Conservation (phyloP, 2,113 vertebrate genomes). For the Silurus meridionalis region DNA sequence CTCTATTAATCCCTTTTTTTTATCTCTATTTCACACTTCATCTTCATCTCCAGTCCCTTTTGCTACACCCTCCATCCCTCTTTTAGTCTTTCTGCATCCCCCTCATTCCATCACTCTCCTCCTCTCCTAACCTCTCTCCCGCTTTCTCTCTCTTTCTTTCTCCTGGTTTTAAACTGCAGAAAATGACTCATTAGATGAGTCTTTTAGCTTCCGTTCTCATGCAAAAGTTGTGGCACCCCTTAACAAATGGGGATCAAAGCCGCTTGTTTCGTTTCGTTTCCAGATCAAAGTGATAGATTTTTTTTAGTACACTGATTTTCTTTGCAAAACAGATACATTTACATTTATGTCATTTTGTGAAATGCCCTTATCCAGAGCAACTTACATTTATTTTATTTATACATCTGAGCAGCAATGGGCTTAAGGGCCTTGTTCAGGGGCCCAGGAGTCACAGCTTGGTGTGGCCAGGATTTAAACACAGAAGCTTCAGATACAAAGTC, state of each 20-base stretch:
- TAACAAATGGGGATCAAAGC: background rate
- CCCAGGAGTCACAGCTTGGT: no score
- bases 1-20: no score
- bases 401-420: no score
- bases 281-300: background rate
- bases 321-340: background rate
- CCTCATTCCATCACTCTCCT: background rate
- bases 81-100: background rate
- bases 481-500: no score
- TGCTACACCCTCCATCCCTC: background rate
- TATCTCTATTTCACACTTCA: no score
- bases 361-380: no score
- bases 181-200: conserved; percentile 1
- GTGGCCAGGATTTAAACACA: no score
- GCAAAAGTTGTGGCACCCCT: background rate
- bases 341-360: no score
- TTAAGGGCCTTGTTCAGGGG: no score
- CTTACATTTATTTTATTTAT: no score
- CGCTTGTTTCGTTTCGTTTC: background rate
- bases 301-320: background rate
- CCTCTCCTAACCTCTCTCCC: background rate
- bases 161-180: background rate
- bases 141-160: background rate
- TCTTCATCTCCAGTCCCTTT: background rate
- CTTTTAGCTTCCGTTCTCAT: background rate